Conservation (phyloP, 2,797 vertebrate species). For the Aplochiton taeniatus region DNA sequence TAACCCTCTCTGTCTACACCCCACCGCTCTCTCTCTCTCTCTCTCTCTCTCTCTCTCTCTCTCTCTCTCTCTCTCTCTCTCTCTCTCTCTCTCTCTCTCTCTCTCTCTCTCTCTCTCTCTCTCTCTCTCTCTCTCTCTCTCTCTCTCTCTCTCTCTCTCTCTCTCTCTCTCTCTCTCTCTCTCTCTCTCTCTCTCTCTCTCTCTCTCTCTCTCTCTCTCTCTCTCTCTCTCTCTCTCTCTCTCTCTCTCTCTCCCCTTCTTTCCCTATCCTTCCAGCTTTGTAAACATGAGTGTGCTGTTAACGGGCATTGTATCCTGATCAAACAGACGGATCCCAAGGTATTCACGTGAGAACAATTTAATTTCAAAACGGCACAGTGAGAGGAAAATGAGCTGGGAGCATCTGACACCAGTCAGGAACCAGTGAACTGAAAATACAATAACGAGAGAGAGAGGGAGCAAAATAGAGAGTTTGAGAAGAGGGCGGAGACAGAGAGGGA, state of each 20-base stretch:
- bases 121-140: background rate
- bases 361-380: background rate
- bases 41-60: background rate
- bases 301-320: no score
- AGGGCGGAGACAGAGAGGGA: no score
- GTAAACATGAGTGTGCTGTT: background rate
- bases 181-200: background rate
- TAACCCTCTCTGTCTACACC: background rate
- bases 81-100: background rate
- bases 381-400: no score
- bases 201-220: background rate
- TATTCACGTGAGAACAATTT: no score
- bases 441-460: no score
- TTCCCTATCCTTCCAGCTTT: background rate
- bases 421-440: no score
- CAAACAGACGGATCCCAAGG: no score
- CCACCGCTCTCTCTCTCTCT: background rate
- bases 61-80: background rate
- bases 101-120: background rate
- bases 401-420: no score
- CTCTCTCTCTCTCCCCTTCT: background rate
- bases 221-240: background rate
- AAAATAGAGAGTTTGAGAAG: no score
- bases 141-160: background rate
- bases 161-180: background rate